Conservation (phyloP, 2,888 invertebrate genomes). For the Volucella inanis region DNA sequence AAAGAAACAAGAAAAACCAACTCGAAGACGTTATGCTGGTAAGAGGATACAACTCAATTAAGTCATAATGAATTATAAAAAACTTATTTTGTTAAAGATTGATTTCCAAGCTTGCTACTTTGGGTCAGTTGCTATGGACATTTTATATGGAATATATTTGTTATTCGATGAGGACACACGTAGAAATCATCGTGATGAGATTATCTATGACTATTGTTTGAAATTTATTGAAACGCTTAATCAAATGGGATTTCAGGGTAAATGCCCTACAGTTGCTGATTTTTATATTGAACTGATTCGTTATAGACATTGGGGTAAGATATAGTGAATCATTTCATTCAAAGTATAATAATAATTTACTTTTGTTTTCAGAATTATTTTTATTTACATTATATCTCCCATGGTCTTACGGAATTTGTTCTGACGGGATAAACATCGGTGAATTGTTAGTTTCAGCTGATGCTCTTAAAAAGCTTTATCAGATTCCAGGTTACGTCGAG, state of each 20-base stretch:
- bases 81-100: slow-evolving; percentile 36
- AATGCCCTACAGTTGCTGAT: slow-evolving; percentile 32
- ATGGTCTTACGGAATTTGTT: slow-evolving; percentile 52
- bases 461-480: neutral
- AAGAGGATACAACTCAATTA: slow-evolving; percentile 10
- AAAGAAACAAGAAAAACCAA: slow-evolving; percentile 39
- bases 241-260: slow-evolving; percentile 25
- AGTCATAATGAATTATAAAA: neutral
- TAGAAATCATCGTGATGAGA: slow-evolving; percentile 23
- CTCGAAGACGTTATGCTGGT: slow-evolving; percentile 76
- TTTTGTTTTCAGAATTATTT: slow-evolving; percentile 74
- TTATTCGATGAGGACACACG: neutral
- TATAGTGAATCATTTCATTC: too few relatives aligned
- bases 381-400: slow-evolving; percentile 76
- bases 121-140: slow-evolving; percentile 47
- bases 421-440: neutral
- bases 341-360: neutral
- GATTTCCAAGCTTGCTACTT: slow-evolving; percentile 57
- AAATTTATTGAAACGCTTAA: slow-evolving; percentile 42
- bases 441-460: slow-evolving; percentile 15
- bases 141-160: slow-evolving; percentile 36
- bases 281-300: slow-evolving; percentile 23
- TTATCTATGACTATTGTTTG: slow-evolving; percentile 31
- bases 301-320: slow-evolving; percentile 13
- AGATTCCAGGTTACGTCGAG: neutral